Base-by-base conservation (phyloP, 2,888 invertebrate genomes). In the Macrosiphum euphorbiae region DNA sequence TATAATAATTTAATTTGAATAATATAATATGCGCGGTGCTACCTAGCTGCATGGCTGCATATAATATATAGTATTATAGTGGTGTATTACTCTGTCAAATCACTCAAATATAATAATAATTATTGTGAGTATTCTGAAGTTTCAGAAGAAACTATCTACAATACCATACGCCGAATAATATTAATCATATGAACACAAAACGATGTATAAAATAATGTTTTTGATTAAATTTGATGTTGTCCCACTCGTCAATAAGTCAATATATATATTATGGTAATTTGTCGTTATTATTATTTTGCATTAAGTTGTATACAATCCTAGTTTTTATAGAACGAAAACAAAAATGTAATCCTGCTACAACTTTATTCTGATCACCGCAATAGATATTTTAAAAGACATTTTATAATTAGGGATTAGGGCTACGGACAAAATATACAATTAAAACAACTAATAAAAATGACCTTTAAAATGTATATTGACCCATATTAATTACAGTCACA, bases 371-470 rank as follows among this genome's bases (percentile, higher is more conserved):
- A 78, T 16, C 35, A 35, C 67, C 16, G n/a, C 35, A 35, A 78
- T 78, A 78, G 35, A 78, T 78, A 35, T 11, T 35, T 78, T 78
- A 35, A 78, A 35, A 35, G 7, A 2, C 35, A 20, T 78, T 78
- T 78, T 8, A 41, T 78, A 78, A 78, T 78, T 78, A 35, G 78
- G 20, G 20, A 20, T 20, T 35, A 35, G 78, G 20, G 3, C 20
- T 35, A 78, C 16, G 78, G 78, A 35, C 35, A 78, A 78, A 78
- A 78, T 58, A 84, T 78, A 78, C 47, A 47, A 84, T 52, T 78
- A 88, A 41, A 88, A 52, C 3, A 88, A 35, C 41, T 85, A 85
- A 85, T 90, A 88, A 88, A 88, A 88, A 88, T 88, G 88, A 85
- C 85, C 85, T 85, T 85, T 85, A 52, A 50, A 78, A 88, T 47